Evolutionary conservation across 2,797 vertebrate species (phyloP), one percentile per base, ranked within the genome.

Genomic region (Erethizon dorsatum): DNA sequence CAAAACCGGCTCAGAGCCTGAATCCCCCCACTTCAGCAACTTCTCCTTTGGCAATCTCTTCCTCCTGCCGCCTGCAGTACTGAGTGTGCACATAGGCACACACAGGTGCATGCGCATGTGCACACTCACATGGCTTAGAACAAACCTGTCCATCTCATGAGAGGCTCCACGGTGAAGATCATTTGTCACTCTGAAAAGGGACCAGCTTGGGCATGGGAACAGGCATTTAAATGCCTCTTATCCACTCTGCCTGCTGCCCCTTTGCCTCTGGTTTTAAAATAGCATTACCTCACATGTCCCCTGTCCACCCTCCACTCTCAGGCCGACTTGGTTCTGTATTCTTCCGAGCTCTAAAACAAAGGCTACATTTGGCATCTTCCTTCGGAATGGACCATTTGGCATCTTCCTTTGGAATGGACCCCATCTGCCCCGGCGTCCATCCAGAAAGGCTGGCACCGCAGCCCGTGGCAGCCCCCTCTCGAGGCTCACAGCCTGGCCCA

Each of bases 211-310:
- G n/a, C 86, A 94, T 63, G 82, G n/a, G 7, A 65, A 73, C 1
- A 33, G 33, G 4, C 59, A 73, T 90, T 91, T n/a, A 86, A 94
- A 82, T 41, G 37, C n/a, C n/a, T 15, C 79, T 84, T 41, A 88
- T 50, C 69, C 52, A 52, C 33, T 56, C 69, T 54, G 33, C 61
- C 95, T 93, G 80, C 7, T 61, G 67, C 50, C 20, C 50, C 20
- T 31, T 78, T 69, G 59, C 31, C 31, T 75, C 31, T 56, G 37
- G 45, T 65, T 75, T 96, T 90, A 69, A 95, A 93, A 78, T 4
- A 80, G 54, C 15, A 67, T 73, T 90, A 28, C 93, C 77, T 97
- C 22, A 90, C 63, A 79, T 45, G 13, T 69, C 54, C n/a, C 50
- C 17, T 61, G 50, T 47, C 65, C 9, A 61, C 33, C 65, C 9